phyloP scores from a whole-genome alignment of 2,888 invertebrate species.

The Dione vanillae region DNA sequence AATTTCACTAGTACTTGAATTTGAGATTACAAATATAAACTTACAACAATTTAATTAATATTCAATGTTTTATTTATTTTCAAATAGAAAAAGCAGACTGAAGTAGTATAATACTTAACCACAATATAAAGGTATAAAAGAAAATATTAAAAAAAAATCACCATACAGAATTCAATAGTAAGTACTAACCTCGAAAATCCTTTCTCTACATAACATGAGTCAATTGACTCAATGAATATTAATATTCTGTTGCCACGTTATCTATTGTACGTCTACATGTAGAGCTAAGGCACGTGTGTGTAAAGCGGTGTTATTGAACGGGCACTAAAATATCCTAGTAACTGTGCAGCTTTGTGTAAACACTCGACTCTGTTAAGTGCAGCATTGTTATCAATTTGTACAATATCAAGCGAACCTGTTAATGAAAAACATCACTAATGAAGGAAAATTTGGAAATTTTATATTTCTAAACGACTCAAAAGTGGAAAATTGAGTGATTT shows the following conservation, averaged over 20 bases:
- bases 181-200: neutral
- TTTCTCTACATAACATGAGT: constrained; percentile 4
- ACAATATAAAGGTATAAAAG: neutral
- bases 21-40: no score
- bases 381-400: constrained; percentile 12
- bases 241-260: constrained; percentile 16
- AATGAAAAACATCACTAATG: neutral
- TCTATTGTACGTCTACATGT: neutral
- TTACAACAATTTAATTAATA: no score
- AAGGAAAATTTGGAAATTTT: neutral
- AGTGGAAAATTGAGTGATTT: neutral
- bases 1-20: no score
- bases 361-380: constrained; percentile 19
- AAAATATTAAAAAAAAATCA: no score
- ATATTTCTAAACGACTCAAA: neutral
- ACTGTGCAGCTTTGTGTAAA: constrained; percentile 19
- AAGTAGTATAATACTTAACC: no score
- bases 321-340: constrained; percentile 20
- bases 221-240: constrained; percentile 10
- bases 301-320: constrained; percentile 26
- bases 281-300: constrained; percentile 14
- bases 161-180: neutral
- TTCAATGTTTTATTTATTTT: no score
- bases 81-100: no score
- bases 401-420: neutral